Conservation (phyloP, 1,140 invertebrate species). For the Apis dorsata region DNA sequence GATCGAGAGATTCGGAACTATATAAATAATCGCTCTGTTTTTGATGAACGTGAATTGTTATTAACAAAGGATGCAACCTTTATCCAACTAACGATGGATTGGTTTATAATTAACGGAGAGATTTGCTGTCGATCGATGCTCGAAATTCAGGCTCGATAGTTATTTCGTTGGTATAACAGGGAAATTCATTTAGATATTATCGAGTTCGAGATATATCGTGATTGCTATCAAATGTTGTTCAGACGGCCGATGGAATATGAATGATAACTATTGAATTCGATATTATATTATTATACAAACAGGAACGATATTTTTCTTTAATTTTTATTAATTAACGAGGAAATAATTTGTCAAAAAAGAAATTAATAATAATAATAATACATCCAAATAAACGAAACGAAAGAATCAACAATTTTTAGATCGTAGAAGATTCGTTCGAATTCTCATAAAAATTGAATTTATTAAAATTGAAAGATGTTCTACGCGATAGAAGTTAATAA, state of each 20-base stretch:
- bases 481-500: not conserved
- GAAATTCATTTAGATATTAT: not conserved
- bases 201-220: not conserved
- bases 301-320: not conserved
- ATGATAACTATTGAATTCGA: not conserved
- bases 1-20: no score
- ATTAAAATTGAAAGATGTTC: not conserved
- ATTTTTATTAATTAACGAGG: no score
- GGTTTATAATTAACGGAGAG: conserved; percentile 16
- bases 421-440: no score
- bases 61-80: not conserved
- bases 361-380: no score
- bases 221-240: not conserved
- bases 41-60: not conserved
- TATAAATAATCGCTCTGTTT: not conserved
- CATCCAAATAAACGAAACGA: not conserved
- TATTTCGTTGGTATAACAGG: not conserved
- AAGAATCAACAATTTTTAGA: not conserved
- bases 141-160: conserved; percentile 4
- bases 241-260: not conserved
- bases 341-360: no score
- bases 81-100: not conserved
- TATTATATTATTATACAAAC: not conserved
- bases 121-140: conserved; percentile 12
- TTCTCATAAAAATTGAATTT: not conserved